These are phyloP conservation scores for Dasyprocta punctata DNA, from an alignment of 2,113 vertebrate species.

Conservation along the genomic window DNA sequence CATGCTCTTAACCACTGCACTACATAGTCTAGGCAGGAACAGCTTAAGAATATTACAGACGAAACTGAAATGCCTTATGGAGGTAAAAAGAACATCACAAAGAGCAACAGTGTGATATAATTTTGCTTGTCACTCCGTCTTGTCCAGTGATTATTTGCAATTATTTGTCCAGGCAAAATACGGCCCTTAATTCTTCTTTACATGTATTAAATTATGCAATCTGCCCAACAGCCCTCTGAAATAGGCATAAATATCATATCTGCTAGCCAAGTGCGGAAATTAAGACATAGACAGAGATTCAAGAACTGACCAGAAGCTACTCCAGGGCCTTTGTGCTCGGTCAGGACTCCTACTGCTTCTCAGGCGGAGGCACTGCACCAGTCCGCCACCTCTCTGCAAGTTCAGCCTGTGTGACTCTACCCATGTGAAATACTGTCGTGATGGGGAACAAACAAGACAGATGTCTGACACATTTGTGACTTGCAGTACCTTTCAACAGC, in stretches of 20 bases:
- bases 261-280: background rate
- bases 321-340: background rate
- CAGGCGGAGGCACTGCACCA: background rate
- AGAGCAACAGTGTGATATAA: slow-evolving; percentile 14
- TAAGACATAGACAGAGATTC: background rate
- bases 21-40: background rate
- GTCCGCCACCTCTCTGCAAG: background rate
- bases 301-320: background rate
- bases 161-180: background rate
- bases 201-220: background rate
- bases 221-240: background rate
- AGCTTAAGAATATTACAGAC: background rate
- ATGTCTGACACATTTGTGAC: background rate
- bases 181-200: slow-evolving; percentile 17
- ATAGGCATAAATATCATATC: background rate
- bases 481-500: background rate
- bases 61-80: background rate
- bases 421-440: background rate
- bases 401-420: background rate
- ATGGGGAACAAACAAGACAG: slow-evolving; percentile 2
- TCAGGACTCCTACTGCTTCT: background rate
- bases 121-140: background rate
- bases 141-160: background rate
- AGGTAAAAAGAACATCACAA: slow-evolving; percentile 6
- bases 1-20: background rate